Percentiles rank a stretch among this genome's conserved stretches.
phyloP scores from a whole-genome alignment of 2,797 vertebrate species.

The Clarias platycephalus region DNA sequence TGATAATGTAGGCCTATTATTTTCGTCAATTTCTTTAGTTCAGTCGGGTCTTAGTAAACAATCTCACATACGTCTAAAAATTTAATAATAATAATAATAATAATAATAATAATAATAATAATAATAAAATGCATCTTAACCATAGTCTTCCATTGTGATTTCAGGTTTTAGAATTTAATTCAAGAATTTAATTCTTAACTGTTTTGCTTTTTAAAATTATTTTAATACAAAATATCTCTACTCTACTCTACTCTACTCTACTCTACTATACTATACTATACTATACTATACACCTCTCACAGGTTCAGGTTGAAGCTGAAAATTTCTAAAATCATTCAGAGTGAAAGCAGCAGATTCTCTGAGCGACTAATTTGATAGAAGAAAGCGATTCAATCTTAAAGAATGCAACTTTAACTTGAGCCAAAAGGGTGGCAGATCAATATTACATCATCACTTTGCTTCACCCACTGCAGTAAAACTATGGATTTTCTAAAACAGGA shows the following conservation, averaged over 20 bases:
- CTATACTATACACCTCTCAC: too few species aligned
- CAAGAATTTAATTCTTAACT: neutral
- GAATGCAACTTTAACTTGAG: conserved; percentile 44
- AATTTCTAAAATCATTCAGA: conserved; percentile 2
- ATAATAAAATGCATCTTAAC: neutral
- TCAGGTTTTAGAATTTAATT: neutral
- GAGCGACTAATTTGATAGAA: conserved; percentile 31
- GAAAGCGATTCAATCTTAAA: conserved; percentile 40
- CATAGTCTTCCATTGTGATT: neutral
- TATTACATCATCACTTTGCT: conserved; percentile 47
- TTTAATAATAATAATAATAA: neutral
- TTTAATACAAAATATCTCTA: too few species aligned
- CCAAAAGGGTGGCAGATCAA: conserved; percentile 39
- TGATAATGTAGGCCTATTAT: neutral
- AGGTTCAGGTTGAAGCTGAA: neutral
- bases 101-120: neutral
- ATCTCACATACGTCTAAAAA: neutral
- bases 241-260: too few species aligned
- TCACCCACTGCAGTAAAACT: conserved; percentile 35
- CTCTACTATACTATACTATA: too few species aligned
- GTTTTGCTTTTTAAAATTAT: too few species aligned
- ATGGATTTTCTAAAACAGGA: conserved; percentile 38
- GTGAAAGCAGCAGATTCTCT: conserved; percentile 3
- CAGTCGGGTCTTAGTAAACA: neutral
- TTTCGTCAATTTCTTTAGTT: neutral